phyloP scores from a whole-genome alignment of 2,797 vertebrate genomes.

The Bothrops alternatus region DNA sequence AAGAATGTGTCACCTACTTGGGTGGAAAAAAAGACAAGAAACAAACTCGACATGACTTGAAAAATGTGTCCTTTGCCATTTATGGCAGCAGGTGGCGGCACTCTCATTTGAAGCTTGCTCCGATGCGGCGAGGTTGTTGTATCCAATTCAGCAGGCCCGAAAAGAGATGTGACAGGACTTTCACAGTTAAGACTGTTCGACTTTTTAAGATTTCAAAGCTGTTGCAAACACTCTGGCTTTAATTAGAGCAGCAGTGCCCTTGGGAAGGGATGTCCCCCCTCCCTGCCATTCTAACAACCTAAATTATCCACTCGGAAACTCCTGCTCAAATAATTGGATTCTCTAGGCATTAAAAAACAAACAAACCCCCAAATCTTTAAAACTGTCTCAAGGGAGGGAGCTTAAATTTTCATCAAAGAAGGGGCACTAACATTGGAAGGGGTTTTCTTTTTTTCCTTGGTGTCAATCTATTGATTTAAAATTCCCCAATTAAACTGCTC shows the following conservation, averaged over 20 bases:
- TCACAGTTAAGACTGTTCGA: background rate
- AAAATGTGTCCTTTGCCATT: background rate
- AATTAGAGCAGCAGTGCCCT: background rate
- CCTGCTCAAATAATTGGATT: background rate
- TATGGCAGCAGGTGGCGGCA: conserved; percentile 60
- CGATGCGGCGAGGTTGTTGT: background rate
- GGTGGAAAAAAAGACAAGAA: background rate
- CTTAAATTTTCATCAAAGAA: background rate
- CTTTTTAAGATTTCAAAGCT: background rate
- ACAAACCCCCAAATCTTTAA: background rate
- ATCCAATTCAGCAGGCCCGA: background rate
- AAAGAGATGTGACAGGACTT: background rate
- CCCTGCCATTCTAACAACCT: background rate
- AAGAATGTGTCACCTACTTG: background rate
- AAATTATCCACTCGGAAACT: background rate
- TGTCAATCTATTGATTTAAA: background rate
- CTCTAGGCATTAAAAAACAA: background rate
- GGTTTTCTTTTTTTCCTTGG: background rate
- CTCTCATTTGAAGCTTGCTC: conserved; percentile 42
- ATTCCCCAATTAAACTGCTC: background rate
- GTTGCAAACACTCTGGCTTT: background rate
- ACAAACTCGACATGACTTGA: background rate
- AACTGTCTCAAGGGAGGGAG: background rate
- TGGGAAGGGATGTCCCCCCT: background rate
- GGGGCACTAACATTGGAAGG: background rate